Base-by-base conservation (phyloP, 2,888 invertebrate species). In the Sinotaia quadrata region DNA sequence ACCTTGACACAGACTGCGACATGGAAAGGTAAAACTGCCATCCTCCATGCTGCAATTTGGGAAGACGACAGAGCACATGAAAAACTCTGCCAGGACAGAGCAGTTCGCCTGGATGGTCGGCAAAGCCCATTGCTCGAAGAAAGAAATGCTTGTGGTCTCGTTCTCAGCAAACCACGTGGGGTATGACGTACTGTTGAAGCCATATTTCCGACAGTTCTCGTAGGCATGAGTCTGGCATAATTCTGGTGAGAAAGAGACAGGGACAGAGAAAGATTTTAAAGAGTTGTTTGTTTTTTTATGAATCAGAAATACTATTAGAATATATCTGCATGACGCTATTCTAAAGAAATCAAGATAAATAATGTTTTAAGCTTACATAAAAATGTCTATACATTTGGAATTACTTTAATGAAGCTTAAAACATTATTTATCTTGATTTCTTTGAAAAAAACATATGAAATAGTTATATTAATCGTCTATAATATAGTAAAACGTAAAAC, bases 1-100 rank as follows among this genome's bases (percentile, higher is more conserved):
- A 82, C 83, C 79, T 67, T 78, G 51, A 73, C 83, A 84, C 2
- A 79, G 59, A 51, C 75, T 68, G 44, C 70, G 69, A 71, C 83
- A 84, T 5, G 82, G 81, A 29, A 69, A 44, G 4, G 67, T 58
- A 8, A 71, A 71, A 5, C 61, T 72, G 10, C 56, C 54, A 0
- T 49, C 27, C 7, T 77, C 78, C 7, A 70, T 67, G 7, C 71
- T 69, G 59, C 84, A 84, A 34, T 74, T 66, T 3, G 81, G 81
- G 62, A 84, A 82, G 63, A 80, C 76, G 7, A 75, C 49, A 10
- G 76, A 69, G 61, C 82, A 82, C 47, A 76, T 68, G 63, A 80
- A 81, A 59, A 68, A 77, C 51, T 71, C 63, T n/a, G 73, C 67
- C 54, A 74, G 51, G 3, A 57, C 65, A 52, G 69, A 77, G 68